Base-by-base conservation (phyloP, 2,888 invertebrate genomes). In the Spilosoma lubricipeda region DNA sequence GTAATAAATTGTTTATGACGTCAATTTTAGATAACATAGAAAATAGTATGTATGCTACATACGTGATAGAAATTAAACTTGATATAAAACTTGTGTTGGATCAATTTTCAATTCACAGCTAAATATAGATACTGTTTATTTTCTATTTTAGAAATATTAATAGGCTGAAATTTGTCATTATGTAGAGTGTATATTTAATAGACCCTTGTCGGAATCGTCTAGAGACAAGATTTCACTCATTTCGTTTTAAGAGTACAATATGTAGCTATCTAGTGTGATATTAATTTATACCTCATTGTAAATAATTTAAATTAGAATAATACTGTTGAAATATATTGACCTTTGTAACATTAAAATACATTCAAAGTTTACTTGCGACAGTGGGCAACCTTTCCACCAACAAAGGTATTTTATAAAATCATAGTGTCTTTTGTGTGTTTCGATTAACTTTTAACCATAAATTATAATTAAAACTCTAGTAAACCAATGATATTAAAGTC, bases 241-340 rank as follows among this genome's bases (percentile, higher is more conserved):
- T 67, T 27, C 27, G 30, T 45, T 30, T 85, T 78, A 42, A 63
- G 70, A 45, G 30, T 45, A 64, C 64, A 71, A 48, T 65, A 23
- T 33, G 8, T 33, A 52, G 27, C 27, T 66, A 36, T 33, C 3
- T 70, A 36, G 59, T 27, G 64, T 65, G 23, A 45, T 65, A 45
- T 48, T 64, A 39, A 42, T 64, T 45, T 65, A 20, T 27, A 36
- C 2, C 27, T 39, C 20, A 13, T n/a, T 39, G 8, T 30, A 63
- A 63, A 18, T 63, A 30, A 59, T 59, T 56, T 56, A 56, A 56
- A n/a, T 56, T n/a, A 56, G 52, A n/a, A 27, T 27, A 27, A 27
- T 4, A 27, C 27, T 11, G 13, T 59, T 27, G 27, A 59, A 27
- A 59, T 59, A 27, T 27, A 27, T 59, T n/a, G 52, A 52, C 8